These are phyloP conservation scores for Phoxinus dragarum DNA, from an alignment of 2,797 vertebrate genomes.

Conservation along the genomic window DNA sequence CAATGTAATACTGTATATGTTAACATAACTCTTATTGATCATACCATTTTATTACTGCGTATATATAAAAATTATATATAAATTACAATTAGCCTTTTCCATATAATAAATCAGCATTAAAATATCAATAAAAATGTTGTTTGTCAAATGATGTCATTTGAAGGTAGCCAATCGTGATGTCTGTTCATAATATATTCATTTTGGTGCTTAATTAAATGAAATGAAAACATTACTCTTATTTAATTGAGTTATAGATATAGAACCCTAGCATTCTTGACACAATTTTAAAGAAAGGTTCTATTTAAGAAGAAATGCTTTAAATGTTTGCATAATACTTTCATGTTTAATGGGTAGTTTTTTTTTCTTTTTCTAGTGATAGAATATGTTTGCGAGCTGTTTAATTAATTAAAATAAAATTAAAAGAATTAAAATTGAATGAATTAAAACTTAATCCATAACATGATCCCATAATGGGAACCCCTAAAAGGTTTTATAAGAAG, in stretches of 20 bases:
- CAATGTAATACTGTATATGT: too few relatives aligned
- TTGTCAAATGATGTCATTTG: not conserved
- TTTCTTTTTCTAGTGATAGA: not conserved
- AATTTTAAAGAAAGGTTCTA: not conserved
- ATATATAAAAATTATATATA: too few relatives aligned
- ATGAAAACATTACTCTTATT: not conserved
- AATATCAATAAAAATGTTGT: not conserved
- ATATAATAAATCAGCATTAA: not conserved
- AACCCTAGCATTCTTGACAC: too few relatives aligned
- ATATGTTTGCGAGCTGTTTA: not conserved
- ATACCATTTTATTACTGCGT: too few relatives aligned
- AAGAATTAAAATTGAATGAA: not conserved
- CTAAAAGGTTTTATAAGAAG: not conserved
- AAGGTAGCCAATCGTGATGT: not conserved
- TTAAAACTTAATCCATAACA: not conserved
- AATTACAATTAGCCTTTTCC: not conserved
- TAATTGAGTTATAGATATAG: not conserved
- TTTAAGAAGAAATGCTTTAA: not conserved
- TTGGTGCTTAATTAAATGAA: not conserved
- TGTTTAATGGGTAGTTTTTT: not conserved
- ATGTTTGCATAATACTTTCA: not conserved
- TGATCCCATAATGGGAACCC: not conserved
- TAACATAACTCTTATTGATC: too few relatives aligned
- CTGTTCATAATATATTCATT: not conserved
- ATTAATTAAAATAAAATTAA: not conserved